Conservation (phyloP, 2,797 vertebrate species). For the Kryptopterus vitreolus region DNA sequence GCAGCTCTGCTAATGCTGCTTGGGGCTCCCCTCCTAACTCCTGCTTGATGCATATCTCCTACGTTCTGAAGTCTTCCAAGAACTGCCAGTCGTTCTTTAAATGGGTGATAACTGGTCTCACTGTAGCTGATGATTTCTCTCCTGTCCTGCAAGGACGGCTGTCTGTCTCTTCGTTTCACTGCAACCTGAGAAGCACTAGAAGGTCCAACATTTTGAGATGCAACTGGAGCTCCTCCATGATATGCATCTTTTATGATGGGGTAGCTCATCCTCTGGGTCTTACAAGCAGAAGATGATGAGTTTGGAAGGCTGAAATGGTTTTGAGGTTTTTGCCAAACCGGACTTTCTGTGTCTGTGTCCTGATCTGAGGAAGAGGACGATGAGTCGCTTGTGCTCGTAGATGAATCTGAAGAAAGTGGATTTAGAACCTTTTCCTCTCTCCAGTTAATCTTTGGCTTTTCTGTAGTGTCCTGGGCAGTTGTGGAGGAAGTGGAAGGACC, state of each 20-base stretch:
- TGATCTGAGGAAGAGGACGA: slow-evolving; percentile 50
- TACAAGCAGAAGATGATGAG: slow-evolving; percentile 52
- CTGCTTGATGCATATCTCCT: slow-evolving; percentile 61
- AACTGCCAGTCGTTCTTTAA: slow-evolving; percentile 85
- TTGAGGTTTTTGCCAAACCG: slow-evolving; percentile 67
- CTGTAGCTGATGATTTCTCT: slow-evolving; percentile 66
- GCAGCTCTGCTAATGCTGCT: slow-evolving; percentile 19
- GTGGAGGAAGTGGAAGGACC: slow-evolving; percentile 58
- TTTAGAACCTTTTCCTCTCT: slow-evolving; percentile 60
- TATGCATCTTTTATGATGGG: slow-evolving; percentile 53
- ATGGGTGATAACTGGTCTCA: slow-evolving; percentile 72
- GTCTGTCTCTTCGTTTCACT: slow-evolving; percentile 55
- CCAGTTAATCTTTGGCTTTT: slow-evolving; percentile 55
- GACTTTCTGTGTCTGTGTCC: slow-evolving; percentile 72
- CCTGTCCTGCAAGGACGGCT: slow-evolving; percentile 63
- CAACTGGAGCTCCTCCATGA: slow-evolving; percentile 53
- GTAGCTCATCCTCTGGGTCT: slow-evolving; percentile 59
- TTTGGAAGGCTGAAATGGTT: slow-evolving; percentile 58
- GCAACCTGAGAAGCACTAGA: slow-evolving; percentile 56
- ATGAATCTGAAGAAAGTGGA: slow-evolving; percentile 40
- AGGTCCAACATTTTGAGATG: slow-evolving; percentile 50
- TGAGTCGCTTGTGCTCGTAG: slow-evolving; percentile 44
- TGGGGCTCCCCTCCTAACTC: slow-evolving; percentile 52
- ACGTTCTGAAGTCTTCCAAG: slow-evolving; percentile 83
- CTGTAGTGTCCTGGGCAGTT: slow-evolving; percentile 58